A percentile compares a stretch with the other conserved stretches of the same genome.
Conservation (phyloP, 2,888 invertebrate species). For the Petrolisthes manimaculis region DNA sequence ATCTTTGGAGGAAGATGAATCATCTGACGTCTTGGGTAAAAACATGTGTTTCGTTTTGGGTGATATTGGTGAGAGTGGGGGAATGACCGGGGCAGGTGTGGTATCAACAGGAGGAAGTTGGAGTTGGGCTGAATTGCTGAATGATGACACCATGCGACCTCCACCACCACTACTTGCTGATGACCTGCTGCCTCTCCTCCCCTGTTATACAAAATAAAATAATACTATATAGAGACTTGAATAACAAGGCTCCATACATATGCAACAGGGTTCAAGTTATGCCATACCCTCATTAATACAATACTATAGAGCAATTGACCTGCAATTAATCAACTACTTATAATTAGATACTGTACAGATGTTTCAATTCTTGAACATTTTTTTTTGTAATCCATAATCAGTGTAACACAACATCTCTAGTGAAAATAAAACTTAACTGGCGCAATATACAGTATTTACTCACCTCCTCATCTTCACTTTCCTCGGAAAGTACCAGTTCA, state of each 20-base stretch:
- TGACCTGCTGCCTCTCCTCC: background rate
- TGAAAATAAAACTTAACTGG: background rate
- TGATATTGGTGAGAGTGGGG: slow-evolving; percentile 46
- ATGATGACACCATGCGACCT: background rate
- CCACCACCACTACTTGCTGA: background rate
- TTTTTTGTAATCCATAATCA: too few relatives aligned
- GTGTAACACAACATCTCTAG: background rate
- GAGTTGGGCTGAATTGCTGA: slow-evolving; percentile 18
- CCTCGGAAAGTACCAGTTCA: slow-evolving; percentile 46
- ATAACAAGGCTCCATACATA: too few relatives aligned
- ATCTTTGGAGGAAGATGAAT: slow-evolving; percentile 44
- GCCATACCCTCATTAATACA: too few relatives aligned
- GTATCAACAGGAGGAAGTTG: slow-evolving; percentile 10
- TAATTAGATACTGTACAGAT: too few relatives aligned
- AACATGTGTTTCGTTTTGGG: background rate
- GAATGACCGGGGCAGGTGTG: slow-evolving; percentile 1
- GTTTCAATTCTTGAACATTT: too few relatives aligned
- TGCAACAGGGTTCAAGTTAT: too few relatives aligned
- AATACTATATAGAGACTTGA: background rate
- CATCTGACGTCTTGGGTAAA: slow-evolving; percentile 45
- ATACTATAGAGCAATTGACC: too few relatives aligned
- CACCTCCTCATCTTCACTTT: slow-evolving; percentile 48
- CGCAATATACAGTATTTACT: background rate
- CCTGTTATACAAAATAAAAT: background rate
- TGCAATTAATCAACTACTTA: background rate